phyloP scores from a whole-genome alignment of 2,113 vertebrate species.

The Oryzias woworae region DNA sequence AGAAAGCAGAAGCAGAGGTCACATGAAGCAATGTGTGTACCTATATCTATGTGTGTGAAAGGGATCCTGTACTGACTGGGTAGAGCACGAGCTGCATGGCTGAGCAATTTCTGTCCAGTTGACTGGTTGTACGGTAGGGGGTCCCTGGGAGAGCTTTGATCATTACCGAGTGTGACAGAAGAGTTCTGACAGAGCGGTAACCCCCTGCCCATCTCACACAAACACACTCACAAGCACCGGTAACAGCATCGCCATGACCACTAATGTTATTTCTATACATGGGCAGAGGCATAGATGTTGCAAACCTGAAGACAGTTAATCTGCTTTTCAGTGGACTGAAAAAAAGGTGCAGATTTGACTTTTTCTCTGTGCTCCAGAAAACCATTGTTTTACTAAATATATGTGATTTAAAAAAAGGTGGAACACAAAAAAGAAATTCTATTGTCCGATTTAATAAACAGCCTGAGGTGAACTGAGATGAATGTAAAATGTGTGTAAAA shows the following conservation, averaged over 20 bases:
- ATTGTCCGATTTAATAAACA: too few relatives aligned
- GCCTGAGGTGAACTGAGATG: too few relatives aligned
- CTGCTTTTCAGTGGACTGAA: slow-evolving; percentile 9
- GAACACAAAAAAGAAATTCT: too few relatives aligned
- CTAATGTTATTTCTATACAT: slow-evolving; percentile 34
- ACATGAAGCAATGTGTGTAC: slow-evolving; percentile 27
- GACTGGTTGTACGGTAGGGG: slow-evolving; percentile 72
- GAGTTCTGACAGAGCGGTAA: slow-evolving; percentile 76
- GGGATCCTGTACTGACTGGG: slow-evolving; percentile 57
- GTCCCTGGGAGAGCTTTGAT: slow-evolving; percentile 78
- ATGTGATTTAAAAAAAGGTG: neutral
- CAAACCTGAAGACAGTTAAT: slow-evolving; percentile 21
- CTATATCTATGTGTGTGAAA: slow-evolving; percentile 16
- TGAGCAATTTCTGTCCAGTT: slow-evolving; percentile 75
- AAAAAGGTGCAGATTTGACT: neutral
- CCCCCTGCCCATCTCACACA: slow-evolving; percentile 34
- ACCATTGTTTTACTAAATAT: neutral
- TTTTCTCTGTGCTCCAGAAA: neutral
- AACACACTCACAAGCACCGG: slow-evolving; percentile 31
- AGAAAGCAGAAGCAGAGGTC: slow-evolving; percentile 23
- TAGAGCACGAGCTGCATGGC: slow-evolving; percentile 68
- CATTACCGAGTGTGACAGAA: slow-evolving; percentile 78
- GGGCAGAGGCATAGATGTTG: slow-evolving; percentile 5
- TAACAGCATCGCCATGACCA: slow-evolving; percentile 44
- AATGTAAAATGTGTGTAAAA: too few relatives aligned